Evolutionary conservation across 2,113 vertebrate species (phyloP), one percentile per base, ranked within the genome.

Genomic region (Odocoileus virginianus): DNA sequence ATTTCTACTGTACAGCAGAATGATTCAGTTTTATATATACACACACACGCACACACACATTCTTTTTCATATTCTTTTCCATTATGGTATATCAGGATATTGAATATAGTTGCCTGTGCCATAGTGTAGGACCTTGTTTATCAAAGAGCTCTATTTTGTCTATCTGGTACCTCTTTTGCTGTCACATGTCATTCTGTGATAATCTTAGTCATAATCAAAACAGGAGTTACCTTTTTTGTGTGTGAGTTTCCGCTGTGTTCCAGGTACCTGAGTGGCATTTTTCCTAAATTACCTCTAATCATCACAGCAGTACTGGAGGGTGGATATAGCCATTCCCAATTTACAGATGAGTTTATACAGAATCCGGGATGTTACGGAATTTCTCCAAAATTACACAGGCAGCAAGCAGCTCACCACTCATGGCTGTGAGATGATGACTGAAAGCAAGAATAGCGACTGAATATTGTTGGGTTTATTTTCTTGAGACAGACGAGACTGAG

Each of bases 401-500:
- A 57, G 90, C 64, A 67, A 45, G 43, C 79, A n/a, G 60, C 90
- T 92, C 40, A 6, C 28, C 79, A 14, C 40, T 93, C 50, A 6
- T 4, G 43, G 19, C 36, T 79, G 82, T 23, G 64, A 93, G 79
- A 83, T 84, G 94, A 58, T 28, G 55, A 54, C 19, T 92, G 67
- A 81, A 50, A 85, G 91, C 40, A 94, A 76, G 86, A 96, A 33
- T 79, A 85, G 88, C 14, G 85, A 23, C 88, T 92, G 74, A 58
- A 43, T 84, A 81, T 58, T 40, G 33, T 81, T 79, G n/a, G 30
- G 50, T 87, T 94, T 92, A 84, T 96, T 98, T 98, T 96, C 92
- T 95, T 96, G 88, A 97, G 94, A 94, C 97, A 98, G 95, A 94
- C 14, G 28, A 96, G 84, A 93, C 88, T 95, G 96, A 98, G 97